Evolutionary conservation across 1,140 invertebrate species (phyloP), one percentile per base, ranked within the genome.

Genomic region (Calephelis virginiensis): DNA sequence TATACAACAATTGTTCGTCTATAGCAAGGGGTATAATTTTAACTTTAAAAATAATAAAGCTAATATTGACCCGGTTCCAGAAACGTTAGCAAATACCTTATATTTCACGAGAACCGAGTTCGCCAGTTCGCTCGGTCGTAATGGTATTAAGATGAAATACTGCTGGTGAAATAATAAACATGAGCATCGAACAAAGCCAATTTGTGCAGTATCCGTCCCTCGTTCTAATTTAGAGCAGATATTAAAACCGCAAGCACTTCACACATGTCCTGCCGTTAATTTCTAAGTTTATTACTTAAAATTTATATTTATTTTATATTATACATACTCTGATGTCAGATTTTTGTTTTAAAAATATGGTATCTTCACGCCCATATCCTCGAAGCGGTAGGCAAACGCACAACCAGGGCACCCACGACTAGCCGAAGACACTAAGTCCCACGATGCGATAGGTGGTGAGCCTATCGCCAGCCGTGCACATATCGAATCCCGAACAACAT

Each of bases 141-240:
- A 70, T 64, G 60, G 63, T 60, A 67, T 77, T 69, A 75, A 74
- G 65, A 67, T 71, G 67, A 74, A 69, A 69, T 71, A 69, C 59
- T 64, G 64, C 72, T 67, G 28, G 65, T 67, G 60, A 67, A 70
- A 68, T 70, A 70, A 73, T 70, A 73, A 68, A 70, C 64, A 72
- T 70, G 69, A 64, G 67, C 67, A 69, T 72, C 66, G 72, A 75
- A 74, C 68, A 76, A 72, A 77, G 73, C 70, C 70, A 74, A 74
- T 72, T 74, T 69, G 72, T 64, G 62, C 63, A 68, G 63, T 72
- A 61, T 69, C 64, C 65, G 60, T 63, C 49, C 59, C 67, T 64
- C 53, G 72, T 68, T 70, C 70, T 72, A 74, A 76, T 74, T 77
- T 71, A 74, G 66, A 67, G 72, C 71, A 72, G 74, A 71, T 72